Conservation (phyloP, 64 coral and sea anemone species). For the Montipora cactus region DNA sequence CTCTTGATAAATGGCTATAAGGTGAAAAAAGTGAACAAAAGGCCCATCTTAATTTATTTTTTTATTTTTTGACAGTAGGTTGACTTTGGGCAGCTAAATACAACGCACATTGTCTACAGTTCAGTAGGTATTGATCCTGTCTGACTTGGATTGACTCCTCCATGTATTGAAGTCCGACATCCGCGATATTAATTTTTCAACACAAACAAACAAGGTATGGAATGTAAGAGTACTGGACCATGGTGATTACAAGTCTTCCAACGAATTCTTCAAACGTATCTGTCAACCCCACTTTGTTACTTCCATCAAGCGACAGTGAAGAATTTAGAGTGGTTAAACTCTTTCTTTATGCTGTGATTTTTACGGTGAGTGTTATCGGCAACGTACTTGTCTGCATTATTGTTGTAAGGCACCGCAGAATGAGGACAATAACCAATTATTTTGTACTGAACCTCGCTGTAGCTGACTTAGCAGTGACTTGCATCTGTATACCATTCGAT, state of each 20-base stretch:
- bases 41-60: not conserved
- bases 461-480: conserved; percentile 25
- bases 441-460: conserved; percentile 44
- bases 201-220: not conserved
- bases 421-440: conserved; percentile 34
- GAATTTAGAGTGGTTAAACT: conserved; percentile 8
- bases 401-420: not conserved
- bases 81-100: not conserved
- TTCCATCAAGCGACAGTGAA: not conserved
- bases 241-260: not conserved
- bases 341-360: conserved; percentile 10
- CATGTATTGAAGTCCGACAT: not conserved
- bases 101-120: not conserved
- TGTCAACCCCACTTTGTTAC: not conserved
- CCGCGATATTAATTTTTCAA: not conserved
- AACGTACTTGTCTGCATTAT: conserved; percentile 27
- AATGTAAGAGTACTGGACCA: not conserved
- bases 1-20: too few species aligned
- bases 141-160: not conserved
- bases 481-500: conserved; percentile 35
- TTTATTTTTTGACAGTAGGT: not conserved
- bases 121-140: not conserved
- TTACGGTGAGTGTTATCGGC: conserved; percentile 10
- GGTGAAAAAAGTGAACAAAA: not conserved
- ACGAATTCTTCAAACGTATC: not conserved